Evolutionary conservation across 2,888 invertebrate genomes (phyloP).

Genomic region (Amitus sp.): DNA sequence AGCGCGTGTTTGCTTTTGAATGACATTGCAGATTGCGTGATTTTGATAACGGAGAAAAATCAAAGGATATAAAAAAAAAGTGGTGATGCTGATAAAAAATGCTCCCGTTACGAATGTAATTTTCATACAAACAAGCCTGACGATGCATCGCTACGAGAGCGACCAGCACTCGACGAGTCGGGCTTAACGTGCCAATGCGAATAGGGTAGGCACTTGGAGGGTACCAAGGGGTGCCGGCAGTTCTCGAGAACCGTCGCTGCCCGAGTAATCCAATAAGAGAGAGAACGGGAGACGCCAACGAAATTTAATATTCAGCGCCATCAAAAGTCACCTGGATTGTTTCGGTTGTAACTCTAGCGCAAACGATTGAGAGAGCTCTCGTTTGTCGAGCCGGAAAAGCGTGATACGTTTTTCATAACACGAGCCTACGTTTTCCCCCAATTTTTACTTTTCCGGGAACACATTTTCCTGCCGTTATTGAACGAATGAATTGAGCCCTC

Average conservation of each 20-base stretch:
- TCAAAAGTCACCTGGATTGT: conserved; percentile 63
- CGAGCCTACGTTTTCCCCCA: not conserved
- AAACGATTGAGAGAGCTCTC: conserved; percentile 29
- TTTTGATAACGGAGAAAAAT: conserved; percentile 35
- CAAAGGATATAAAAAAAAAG: conserved; percentile 19
- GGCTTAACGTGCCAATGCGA: conserved; percentile 56
- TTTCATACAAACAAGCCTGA: conserved; percentile 58
- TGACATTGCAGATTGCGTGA: conserved; percentile 40
- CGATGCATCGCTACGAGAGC: conserved; percentile 25
- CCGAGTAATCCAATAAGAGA: conserved; percentile 63
- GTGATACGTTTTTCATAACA: conserved; percentile 5
- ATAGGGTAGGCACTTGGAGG: conserved; percentile 51
- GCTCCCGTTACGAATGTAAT: conserved; percentile 62
- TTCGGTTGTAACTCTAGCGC: conserved; percentile 54
- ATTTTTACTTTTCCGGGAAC: not conserved
- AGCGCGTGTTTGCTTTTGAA: conserved; percentile 53
- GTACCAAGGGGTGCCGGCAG: conserved; percentile 47
- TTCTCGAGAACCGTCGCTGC: conserved; percentile 45
- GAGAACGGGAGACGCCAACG: conserved; percentile 54
- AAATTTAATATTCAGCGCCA: conserved; percentile 64
- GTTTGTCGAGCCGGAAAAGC: conserved; percentile 10
- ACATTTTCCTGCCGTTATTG: not conserved
- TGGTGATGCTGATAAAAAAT: conserved; percentile 51
- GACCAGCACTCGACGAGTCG: conserved; percentile 47
- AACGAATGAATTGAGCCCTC: not conserved